phyloP scores from a whole-genome alignment of 1,140 invertebrate genomes.

The Gonatopus flavifemur region DNA sequence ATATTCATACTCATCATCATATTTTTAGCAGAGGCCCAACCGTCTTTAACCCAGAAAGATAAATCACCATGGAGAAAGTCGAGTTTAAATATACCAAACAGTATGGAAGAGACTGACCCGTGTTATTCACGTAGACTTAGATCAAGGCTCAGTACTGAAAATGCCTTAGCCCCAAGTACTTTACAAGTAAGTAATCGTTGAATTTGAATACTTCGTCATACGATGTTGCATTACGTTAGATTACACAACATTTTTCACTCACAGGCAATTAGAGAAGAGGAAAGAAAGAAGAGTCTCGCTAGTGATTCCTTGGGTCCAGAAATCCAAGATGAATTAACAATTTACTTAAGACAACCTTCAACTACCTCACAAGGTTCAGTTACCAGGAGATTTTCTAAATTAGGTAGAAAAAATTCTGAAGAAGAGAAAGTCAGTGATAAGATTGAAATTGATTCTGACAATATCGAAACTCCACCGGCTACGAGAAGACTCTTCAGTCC shows the following conservation, averaged over 20 bases:
- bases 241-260: background rate
- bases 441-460: conserved; percentile 86
- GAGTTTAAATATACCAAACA: conserved; percentile 66
- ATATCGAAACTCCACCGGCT: conserved; percentile 85
- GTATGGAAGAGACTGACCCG: conserved; percentile 62
- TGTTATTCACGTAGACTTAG: conserved; percentile 58
- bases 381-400: conserved; percentile 37
- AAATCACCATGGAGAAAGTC: conserved; percentile 77
- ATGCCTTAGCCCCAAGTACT: conserved; percentile 48
- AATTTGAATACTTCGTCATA: background rate
- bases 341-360: conserved; percentile 65
- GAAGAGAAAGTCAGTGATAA: conserved; percentile 65
- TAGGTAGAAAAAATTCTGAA: conserved; percentile 32
- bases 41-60: conserved; percentile 68
- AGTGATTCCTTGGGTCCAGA: conserved; percentile 25
- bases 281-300: conserved; percentile 50
- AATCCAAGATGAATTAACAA: conserved; percentile 62
- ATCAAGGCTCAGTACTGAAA: conserved; percentile 55
- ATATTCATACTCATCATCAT: background rate
- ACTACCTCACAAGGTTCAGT: conserved; percentile 23
- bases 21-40: conserved; percentile 65
- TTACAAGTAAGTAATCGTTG: conserved; percentile 47
- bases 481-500: conserved; percentile 71
- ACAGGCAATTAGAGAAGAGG: conserved; percentile 63
- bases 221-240: background rate